Conservation (phyloP, 2,888 invertebrate genomes). For the Trichopoda pennipes region DNA sequence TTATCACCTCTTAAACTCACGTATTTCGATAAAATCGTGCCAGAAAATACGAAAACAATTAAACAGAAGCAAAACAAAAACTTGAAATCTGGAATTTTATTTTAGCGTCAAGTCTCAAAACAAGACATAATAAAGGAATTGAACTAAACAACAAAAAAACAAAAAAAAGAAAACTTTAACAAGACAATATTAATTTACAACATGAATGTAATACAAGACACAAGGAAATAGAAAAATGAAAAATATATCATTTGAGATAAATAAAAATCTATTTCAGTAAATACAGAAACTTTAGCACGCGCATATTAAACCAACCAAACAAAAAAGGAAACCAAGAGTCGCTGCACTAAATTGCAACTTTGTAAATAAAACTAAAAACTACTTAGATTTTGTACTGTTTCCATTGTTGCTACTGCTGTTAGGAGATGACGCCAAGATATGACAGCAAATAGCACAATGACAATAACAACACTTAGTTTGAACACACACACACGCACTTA, state of each 20-base stretch:
- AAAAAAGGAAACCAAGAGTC: conserved; percentile 46
- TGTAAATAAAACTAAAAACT: conserved; percentile 56
- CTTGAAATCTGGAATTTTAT: conserved; percentile 31
- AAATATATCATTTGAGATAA: conserved; percentile 5
- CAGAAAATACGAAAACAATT: conserved; percentile 27
- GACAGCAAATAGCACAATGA: conserved; percentile 55
- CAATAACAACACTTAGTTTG: conserved; percentile 38
- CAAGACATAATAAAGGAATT: neutral
- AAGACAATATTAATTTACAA: conserved; percentile 65
- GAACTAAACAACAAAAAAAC: neutral
- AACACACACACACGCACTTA: conserved; percentile 15
- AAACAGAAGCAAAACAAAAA: conserved; percentile 10
- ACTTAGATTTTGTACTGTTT: conserved; percentile 32
- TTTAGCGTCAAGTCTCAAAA: conserved; percentile 32
- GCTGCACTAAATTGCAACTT: conserved; percentile 66
- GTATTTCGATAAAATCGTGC: conserved; percentile 47
- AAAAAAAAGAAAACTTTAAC: neutral
- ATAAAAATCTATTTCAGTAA: conserved; percentile 7
- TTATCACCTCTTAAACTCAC: conserved; percentile 64
- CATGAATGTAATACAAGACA: conserved; percentile 27
- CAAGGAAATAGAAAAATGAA: conserved; percentile 5
- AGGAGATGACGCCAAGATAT: conserved; percentile 63
- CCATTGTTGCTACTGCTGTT: conserved; percentile 34
- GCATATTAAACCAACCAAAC: neutral
- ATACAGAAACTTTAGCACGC: neutral